phyloP scores from a whole-genome alignment of 1,140 invertebrate species.

The Camponotus vicinus region DNA sequence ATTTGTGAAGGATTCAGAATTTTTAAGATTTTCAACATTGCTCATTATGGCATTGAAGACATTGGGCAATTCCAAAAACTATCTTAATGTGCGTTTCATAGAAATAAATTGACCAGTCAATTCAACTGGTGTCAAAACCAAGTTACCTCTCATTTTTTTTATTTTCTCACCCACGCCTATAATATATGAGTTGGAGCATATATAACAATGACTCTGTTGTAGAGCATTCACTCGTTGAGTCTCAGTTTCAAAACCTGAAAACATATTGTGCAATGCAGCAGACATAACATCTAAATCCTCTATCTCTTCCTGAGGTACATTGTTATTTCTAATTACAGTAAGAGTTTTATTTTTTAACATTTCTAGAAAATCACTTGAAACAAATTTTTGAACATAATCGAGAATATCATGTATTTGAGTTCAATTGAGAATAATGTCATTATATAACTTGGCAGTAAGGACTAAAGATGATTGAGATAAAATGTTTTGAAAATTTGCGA shows the following conservation, averaged over 20 bases:
- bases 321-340: not conserved
- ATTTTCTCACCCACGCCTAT: slow-evolving; percentile 3
- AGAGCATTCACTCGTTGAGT: not conserved
- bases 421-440: not conserved
- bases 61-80: too few species aligned
- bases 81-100: not conserved
- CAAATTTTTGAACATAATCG: not conserved
- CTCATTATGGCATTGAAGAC: not conserved
- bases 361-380: not conserved
- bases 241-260: slow-evolving; percentile 2
- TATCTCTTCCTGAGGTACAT: slow-evolving; percentile 5
- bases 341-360: slow-evolving; percentile 2
- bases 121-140: slow-evolving; percentile 4
- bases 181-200: not conserved
- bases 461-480: not conserved
- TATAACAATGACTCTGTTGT: not conserved
- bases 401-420: not conserved
- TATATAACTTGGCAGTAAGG: slow-evolving; percentile 8
- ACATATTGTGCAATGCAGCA: not conserved
- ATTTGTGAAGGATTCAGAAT: slow-evolving; percentile 7
- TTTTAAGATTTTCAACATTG: slow-evolving; percentile 14
- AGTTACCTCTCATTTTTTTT: not conserved
- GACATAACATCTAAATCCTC: not conserved
- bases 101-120: slow-evolving; percentile 1
- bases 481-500: too few species aligned